Evolutionary conservation across 2,113 vertebrate species (phyloP), one percentile per base, ranked within the genome.

Genomic region (Prietella phreatophila): DNA sequence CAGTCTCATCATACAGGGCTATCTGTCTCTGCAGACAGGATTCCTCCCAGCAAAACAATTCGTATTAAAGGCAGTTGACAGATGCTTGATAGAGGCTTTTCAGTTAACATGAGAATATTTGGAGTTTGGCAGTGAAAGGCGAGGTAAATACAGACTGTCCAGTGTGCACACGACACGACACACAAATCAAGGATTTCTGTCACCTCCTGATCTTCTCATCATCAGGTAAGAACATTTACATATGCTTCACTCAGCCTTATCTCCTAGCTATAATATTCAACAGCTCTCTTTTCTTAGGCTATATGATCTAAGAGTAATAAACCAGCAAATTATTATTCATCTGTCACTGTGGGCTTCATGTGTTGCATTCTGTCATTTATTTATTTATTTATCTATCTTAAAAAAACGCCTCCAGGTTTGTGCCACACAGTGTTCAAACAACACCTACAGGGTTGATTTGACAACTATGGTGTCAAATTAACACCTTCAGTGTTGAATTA

Each of bases 131-230:
- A 53, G 63, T 30, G 19, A 69, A 27, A 81, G 47, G 90, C 83
- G 30, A 88, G 89, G 88, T 86, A 65, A 83, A 83, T 60, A 42
- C 42, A 42, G 63, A 30, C 42, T 73, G 83, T 67, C 60, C 39
- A 83, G 25, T 36, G 25, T 36, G 50, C 84, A 65, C 67, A 67
- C 50, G 76, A 88, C 53, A 90, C 76, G 73, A 79, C 42, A 30
- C 60, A 4, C 2, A 71, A 19, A 65, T 19, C 63, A 67, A 84
- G 89, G 91, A 89, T 88, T 89, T 91, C 89, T 93, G 89, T 91
- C 82, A 22, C 83, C 76, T 75, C 65, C 80, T 60, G 79, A 33
- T 58, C 55, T 27, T 36, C 61, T 56, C 86, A 82, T 90, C 83
- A 13, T 69, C 86, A 89, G 92, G 92, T 92, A 90, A 91, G 90